Evolutionary conservation across 2,888 invertebrate genomes (phyloP), one percentile per base, ranked within the genome.

Genomic region (Zaprionus obscuricornis): DNA sequence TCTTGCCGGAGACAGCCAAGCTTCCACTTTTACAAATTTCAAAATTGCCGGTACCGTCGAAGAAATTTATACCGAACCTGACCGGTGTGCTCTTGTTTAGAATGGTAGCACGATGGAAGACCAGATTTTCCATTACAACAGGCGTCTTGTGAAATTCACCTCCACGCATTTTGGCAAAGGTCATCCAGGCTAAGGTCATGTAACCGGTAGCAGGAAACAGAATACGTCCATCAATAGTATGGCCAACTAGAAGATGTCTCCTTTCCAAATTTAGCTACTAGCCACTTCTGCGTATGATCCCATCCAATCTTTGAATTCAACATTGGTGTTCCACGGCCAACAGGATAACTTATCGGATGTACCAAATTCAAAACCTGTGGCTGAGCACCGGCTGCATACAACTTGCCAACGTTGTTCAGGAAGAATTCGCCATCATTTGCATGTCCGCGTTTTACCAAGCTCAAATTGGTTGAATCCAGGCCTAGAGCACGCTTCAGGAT

Each of bases 191-290:
- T n/a, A 97, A 91, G 0, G 94, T 93, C 91, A 98, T 91, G 87
- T 97, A 97, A 7, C 97, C 98, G 22, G 98, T 98, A 58, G 98
- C 98, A 18, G 98, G 98, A 91, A 96, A 98, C 5, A 98, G 92
- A 46, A 98, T 92, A 86, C 98, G 93, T n/a, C 98, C 98, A 91
- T 98, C 98, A 85, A 98, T 98, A 36, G 93, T 92, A 89, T 98
- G 99, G 0, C 97, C 98, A 52, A 93, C 91, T 62, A 97, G 90
- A n/a, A n/a, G n/a, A n/a, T n/a, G n/a, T n/a, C 74, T 94, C 93
- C 83, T 94, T 95, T 50, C 93, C 24, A 96, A 90, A 90, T 96
- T 95, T n/a, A n/a, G n/a, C n/a, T n/a, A n/a, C n/a, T n/a, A n/a
- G n/a, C 98, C 98, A 99, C 87, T 95, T 94, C 52, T 92, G 92